These are phyloP conservation scores for Sporophila hypoxantha DNA, from an alignment of 2,113 vertebrate genomes.

Conservation along the genomic window DNA sequence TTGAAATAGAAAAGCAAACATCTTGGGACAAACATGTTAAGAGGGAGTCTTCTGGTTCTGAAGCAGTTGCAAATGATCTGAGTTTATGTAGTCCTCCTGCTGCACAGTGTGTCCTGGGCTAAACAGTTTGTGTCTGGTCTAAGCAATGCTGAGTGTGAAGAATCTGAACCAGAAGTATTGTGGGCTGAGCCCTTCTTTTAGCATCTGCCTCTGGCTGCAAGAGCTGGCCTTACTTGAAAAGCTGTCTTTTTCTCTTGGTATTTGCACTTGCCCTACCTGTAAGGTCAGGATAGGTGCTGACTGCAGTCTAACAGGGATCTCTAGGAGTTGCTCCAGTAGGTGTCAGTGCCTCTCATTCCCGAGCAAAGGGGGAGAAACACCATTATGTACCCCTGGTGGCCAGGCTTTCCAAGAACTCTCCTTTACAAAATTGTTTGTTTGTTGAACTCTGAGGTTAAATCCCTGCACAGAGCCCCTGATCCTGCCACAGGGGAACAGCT, in stretches of 20 bases:
- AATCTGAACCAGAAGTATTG: background rate
- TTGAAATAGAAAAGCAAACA: background rate
- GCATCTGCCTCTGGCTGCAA: background rate
- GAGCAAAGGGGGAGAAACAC: background rate
- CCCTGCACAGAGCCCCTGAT: background rate
- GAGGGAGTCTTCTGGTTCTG: background rate
- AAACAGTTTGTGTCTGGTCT: background rate
- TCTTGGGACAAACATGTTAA: background rate
- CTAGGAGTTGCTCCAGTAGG: background rate
- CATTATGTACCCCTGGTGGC: background rate
- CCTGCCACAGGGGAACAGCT: background rate
- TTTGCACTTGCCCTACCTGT: background rate
- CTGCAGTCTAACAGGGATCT: background rate
- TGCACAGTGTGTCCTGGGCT: background rate
- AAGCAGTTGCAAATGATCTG: background rate
- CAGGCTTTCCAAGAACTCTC: background rate
- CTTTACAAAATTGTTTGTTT: background rate
- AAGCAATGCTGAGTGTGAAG: background rate
- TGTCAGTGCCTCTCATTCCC: background rate
- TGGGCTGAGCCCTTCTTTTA: background rate
- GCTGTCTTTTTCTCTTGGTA: background rate
- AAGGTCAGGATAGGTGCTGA: background rate
- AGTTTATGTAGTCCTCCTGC: background rate
- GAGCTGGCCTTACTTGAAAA: background rate
- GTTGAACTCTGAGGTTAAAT: background rate